Conservation (phyloP, 2,113 vertebrate genomes). For the Alaudala cheleensis region DNA sequence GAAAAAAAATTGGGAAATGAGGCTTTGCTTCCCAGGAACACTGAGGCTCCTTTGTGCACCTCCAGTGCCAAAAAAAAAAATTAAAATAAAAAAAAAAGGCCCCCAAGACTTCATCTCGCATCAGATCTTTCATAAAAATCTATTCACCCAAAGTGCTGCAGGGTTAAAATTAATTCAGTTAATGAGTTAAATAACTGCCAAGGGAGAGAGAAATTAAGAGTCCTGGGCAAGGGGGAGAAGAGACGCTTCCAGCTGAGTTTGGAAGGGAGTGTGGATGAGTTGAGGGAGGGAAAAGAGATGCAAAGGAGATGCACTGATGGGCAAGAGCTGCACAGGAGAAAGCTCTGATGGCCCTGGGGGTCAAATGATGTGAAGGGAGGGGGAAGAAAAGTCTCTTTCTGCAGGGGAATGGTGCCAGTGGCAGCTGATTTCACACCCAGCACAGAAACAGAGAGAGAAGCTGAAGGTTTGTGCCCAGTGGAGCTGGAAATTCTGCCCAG, state of each 20-base stretch:
- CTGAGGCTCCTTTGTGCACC: conserved; percentile 44
- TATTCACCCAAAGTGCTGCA: conserved; percentile 39
- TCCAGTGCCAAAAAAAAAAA: neutral
- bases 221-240: conserved; percentile 57
- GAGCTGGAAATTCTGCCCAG: neutral
- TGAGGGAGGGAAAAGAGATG: conserved; percentile 54
- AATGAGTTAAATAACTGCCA: conserved; percentile 68
- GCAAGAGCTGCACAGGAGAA: conserved; percentile 32
- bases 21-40: conserved; percentile 20
- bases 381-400: neutral
- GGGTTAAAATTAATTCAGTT: conserved; percentile 68
- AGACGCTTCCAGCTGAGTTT: conserved; percentile 62
- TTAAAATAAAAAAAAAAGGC: neutral
- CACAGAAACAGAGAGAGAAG: neutral
- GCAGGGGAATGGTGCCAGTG: neutral
- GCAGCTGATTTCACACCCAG: neutral
- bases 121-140: conserved; percentile 56
- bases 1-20: neutral
- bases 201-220: conserved; percentile 69
- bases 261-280: conserved; percentile 38
- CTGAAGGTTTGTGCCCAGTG: neutral
- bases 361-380: conserved; percentile 1
- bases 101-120: conserved; percentile 51
- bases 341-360: conserved; percentile 25
- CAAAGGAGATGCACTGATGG: conserved; percentile 43